phyloP scores from a whole-genome alignment of 37 sponge, comb jelly and placozoan genomes.

The Chondrilla cf. caribensis region DNA sequence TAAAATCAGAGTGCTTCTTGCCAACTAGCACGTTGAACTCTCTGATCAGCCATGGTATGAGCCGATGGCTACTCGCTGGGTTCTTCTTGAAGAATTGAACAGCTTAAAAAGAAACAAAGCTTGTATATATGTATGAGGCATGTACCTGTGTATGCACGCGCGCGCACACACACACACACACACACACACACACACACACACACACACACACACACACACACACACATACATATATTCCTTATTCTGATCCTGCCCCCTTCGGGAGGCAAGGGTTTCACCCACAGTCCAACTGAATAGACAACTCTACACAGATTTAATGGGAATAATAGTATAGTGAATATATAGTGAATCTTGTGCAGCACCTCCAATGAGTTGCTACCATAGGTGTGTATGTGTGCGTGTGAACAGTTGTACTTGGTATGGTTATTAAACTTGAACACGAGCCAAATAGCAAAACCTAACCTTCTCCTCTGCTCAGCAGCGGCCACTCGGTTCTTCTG shows the following conservation, averaged over 20 bases:
- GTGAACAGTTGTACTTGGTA: too few relatives aligned
- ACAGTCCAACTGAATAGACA: conserved; percentile 48
- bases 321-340: background rate
- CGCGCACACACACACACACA: background rate
- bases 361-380: too few relatives aligned
- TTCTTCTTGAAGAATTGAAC: conserved; percentile 59
- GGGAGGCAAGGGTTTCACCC: conserved; percentile 39
- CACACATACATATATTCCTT: conserved; percentile 49
- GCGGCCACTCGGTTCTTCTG: background rate
- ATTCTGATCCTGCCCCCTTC: conserved; percentile 35
- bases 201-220: background rate
- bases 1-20: conserved; percentile 54
- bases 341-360: background rate
- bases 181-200: background rate
- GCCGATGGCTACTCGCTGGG: conserved; percentile 71
- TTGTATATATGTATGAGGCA: background rate
- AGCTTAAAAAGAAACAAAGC: conserved; percentile 32
- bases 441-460: background rate
- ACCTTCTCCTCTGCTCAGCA: background rate
- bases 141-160: too few relatives aligned
- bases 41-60: conserved; percentile 66
- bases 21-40: conserved; percentile 67
- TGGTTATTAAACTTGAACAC: background rate
- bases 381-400: too few relatives aligned
- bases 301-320: conserved; percentile 16